These are phyloP conservation scores for Tipula lateralis DNA, from an alignment of 2,888 invertebrate species.

Conservation along the genomic window DNA sequence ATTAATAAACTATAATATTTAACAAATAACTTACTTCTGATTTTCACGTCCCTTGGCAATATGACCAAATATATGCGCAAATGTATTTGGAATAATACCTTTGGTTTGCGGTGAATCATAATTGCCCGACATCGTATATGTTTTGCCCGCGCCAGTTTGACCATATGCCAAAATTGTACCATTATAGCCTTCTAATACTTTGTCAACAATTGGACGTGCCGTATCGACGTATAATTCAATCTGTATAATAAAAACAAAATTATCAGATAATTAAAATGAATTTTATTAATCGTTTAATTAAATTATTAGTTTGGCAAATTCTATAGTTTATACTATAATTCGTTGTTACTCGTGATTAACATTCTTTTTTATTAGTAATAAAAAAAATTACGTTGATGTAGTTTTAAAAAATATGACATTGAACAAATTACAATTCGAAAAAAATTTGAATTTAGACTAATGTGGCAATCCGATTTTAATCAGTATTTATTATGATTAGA, in stretches of 20 bases:
- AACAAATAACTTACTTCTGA: constrained; percentile 62
- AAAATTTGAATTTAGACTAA: not conserved
- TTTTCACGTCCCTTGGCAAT: constrained; percentile 91
- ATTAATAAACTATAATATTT: constrained; percentile 2
- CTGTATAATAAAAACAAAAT: constrained; percentile 46
- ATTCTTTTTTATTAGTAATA: not conserved
- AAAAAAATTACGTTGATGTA: not conserved
- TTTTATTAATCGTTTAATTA: not conserved
- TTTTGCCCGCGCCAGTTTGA: constrained; percentile 96
- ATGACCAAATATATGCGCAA: constrained; percentile 97
- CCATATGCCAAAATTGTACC: constrained; percentile 89
- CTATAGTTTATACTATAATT: not conserved
- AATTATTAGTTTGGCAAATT: not conserved
- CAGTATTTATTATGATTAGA: not conserved
- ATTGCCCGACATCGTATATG: constrained; percentile 96
- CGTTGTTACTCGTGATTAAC: not conserved
- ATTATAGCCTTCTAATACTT: constrained; percentile 94
- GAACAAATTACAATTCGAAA: not conserved
- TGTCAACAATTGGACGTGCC: constrained; percentile 93
- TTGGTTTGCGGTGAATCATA: constrained; percentile 80
- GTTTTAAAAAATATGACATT: not conserved
- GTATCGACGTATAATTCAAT: constrained; percentile 94
- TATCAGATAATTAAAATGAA: too few species aligned
- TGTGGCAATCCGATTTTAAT: not conserved
- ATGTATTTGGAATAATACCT: constrained; percentile 98